phyloP scores from a whole-genome alignment of 2,888 invertebrate species.

The Ichneumoninae sp. region DNA sequence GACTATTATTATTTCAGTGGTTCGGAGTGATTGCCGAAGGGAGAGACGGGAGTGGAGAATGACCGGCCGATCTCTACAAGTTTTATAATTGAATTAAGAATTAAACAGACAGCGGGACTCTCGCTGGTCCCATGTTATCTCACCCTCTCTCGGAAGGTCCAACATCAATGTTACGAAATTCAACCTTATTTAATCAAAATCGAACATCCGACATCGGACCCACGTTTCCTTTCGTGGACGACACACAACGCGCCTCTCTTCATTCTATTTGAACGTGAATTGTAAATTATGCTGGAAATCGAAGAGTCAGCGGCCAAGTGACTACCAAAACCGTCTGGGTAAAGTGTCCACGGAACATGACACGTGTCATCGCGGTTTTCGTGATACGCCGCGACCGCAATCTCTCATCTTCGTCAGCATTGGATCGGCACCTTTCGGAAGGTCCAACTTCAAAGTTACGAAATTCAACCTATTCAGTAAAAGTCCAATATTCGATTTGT shows the following conservation, averaged over 20 bases:
- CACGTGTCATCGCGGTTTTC: constrained; percentile 79
- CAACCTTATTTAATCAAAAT: background rate
- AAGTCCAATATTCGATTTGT: constrained; percentile 18
- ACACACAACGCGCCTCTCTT: background rate
- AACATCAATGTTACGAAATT: no score
- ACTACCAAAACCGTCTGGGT: constrained; percentile 63
- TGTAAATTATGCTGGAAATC: constrained; percentile 41
- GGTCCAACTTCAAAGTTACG: no score
- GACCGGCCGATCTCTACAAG: constrained; percentile 9
- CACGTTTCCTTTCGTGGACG: background rate
- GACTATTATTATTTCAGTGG: constrained; percentile 29
- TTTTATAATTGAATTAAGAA: constrained; percentile 45
- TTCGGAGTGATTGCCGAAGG: background rate
- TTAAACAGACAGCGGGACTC: background rate
- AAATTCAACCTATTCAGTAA: background rate
- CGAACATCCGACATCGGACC: constrained; percentile 16
- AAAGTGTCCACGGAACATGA: constrained; percentile 79
- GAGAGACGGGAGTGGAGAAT: background rate
- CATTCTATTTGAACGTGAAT: constrained; percentile 30
- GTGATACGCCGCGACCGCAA: constrained; percentile 58
- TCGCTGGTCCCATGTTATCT: no score
- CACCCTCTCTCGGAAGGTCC: no score
- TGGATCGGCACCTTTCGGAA: no score
- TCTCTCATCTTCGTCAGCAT: background rate
- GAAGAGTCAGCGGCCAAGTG: constrained; percentile 20